phyloP scores from a whole-genome alignment of 2,888 invertebrate species.

The Mactromeris polynyma region DNA sequence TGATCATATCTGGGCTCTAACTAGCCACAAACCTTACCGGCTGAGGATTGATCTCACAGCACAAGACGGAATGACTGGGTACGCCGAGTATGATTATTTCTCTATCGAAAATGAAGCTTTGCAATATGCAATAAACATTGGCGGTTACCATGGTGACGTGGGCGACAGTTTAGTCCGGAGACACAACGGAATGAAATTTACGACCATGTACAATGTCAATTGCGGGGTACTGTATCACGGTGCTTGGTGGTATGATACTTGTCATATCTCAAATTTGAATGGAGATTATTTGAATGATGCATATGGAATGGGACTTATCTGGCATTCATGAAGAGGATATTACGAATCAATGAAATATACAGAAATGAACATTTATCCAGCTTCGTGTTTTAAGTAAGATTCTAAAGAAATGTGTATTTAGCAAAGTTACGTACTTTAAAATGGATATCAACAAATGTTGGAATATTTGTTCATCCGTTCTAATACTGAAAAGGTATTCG shows the following conservation, averaged over 20 bases:
- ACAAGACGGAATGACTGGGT: not conserved
- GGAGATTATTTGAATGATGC: conserved; percentile 8
- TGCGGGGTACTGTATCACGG: not conserved
- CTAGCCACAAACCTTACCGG: conserved; percentile 35
- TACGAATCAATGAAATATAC: conserved; percentile 18
- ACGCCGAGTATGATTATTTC: conserved; percentile 39
- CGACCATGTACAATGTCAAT: not conserved
- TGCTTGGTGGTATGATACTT: not conserved
- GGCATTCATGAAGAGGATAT: conserved; percentile 28
- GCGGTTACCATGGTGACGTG: conserved; percentile 36
- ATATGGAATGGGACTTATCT: conserved; percentile 36
- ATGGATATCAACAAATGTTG: too few relatives aligned
- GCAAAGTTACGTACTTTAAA: too few relatives aligned
- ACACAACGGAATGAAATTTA: not conserved
- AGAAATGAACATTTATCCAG: conserved; percentile 38
- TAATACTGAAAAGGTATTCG: too few relatives aligned
- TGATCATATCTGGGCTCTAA: conserved; percentile 30
- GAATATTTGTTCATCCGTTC: too few relatives aligned
- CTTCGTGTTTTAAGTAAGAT: too few relatives aligned
- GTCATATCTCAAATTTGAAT: not conserved
- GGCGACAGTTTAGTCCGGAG: conserved; percentile 25
- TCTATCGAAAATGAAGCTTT: not conserved
- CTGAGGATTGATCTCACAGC: conserved; percentile 47
- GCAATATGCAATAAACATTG: conserved; percentile 31
- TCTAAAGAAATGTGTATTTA: too few relatives aligned